Evolutionary conservation across 2,113 vertebrate genomes (phyloP), one percentile per base, ranked within the genome.

Genomic region (Apodemus speciosus): DNA sequence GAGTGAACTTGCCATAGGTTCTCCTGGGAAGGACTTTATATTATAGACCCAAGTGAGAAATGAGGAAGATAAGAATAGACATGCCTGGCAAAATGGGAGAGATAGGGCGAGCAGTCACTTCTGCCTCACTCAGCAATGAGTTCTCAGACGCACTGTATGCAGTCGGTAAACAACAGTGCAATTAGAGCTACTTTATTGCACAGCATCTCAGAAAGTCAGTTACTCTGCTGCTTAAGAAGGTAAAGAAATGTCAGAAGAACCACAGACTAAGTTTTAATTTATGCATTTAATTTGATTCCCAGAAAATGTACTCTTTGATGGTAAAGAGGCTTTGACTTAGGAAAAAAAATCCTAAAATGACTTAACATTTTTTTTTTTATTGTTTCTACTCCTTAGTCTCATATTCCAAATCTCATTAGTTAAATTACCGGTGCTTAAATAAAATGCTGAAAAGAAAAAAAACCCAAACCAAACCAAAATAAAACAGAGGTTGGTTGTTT

Each of bases 221-320:
- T 68, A 62, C 84, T 89, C 27, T 92, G 90, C 21, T 94, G 49
- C 27, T 85, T 25, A 88, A 53, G 53, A 72, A 92, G 76, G 73
- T 95, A 85, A 92, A 40, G 51, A 66, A 93, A 85, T 76, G 53
- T 95, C 77, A 79, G 9, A 38, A 97, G 90, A 92, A 88, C 66
- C 81, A 88, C 95, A 94, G 92, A 85, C 83, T n/a, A 25, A 51
- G 64, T 51, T 85, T 68, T 68, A 51, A 68, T 46, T n/a, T 91
- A 88, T 95, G 95, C 83, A 93, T 94, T 94, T 95, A 90, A 95
- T 96, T 93, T 90, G 81, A 46, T 68, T 92, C 81, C 71, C 88
- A 87, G 80, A 49, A 88, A 93, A 93, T 88, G 30, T 58, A 90
- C 72, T 3, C 85, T 95, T 91, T 71, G 40, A 58, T 85, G 25